These are phyloP conservation scores for Micrasema longulum DNA, from an alignment of 1,140 invertebrate genomes.

Conservation along the genomic window DNA sequence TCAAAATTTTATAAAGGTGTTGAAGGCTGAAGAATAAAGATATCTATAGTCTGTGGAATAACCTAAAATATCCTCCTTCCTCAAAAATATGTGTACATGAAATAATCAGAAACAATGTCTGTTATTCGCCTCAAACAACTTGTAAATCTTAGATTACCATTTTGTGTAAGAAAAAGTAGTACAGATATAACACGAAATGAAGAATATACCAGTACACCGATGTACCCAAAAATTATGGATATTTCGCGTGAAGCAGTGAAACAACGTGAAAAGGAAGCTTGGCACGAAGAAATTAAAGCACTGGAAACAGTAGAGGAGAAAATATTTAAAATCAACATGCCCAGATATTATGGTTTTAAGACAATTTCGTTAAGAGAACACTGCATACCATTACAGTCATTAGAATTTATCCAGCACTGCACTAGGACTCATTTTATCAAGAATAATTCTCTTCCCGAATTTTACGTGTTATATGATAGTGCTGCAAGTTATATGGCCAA, in stretches of 20 bases:
- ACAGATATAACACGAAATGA: constrained; percentile 3
- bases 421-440: constrained; percentile 76
- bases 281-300: constrained; percentile 72
- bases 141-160: not conserved
- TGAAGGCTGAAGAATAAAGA: no score
- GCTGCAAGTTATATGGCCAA: constrained; percentile 62
- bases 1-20: no score
- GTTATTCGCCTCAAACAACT: constrained; percentile 7
- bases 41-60: no score
- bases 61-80: no score
- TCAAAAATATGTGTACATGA: no score
- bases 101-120: constrained; percentile 14
- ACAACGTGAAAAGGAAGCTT: constrained; percentile 60
- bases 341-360: constrained; percentile 82
- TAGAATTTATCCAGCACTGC: constrained; percentile 75
- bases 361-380: constrained; percentile 72
- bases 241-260: constrained; percentile 2
- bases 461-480: constrained; percentile 66
- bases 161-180: constrained; percentile 5
- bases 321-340: constrained; percentile 82
- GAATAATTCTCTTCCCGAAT: constrained; percentile 67
- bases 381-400: constrained; percentile 73
- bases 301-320: constrained; percentile 85
- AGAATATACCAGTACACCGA: constrained; percentile 36
- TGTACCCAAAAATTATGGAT: constrained; percentile 46